A percentile compares a stretch with the other conserved stretches of the same genome.
phyloP scores from a whole-genome alignment of 2,113 vertebrate genomes.

The Jacana jacana region DNA sequence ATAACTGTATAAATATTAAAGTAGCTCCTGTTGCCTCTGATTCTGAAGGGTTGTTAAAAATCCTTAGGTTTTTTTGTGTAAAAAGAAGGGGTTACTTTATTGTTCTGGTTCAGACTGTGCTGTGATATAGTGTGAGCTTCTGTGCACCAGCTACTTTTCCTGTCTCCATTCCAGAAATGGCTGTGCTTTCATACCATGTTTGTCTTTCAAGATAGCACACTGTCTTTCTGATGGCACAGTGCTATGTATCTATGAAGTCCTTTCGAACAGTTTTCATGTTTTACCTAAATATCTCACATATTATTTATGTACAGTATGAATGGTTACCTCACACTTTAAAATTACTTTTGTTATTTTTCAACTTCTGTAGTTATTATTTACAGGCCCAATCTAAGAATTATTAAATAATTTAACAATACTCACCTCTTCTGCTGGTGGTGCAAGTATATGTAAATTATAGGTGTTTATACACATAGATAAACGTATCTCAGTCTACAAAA shows the following conservation, averaged over 20 bases:
- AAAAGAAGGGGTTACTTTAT: not conserved
- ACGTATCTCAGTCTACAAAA: not conserved
- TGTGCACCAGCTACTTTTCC: not conserved
- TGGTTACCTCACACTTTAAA: not conserved
- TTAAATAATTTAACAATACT: not conserved
- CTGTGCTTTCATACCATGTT: not conserved
- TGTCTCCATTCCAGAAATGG: not conserved
- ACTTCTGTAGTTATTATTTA: not conserved
- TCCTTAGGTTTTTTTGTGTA: not conserved
- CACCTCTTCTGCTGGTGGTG: not conserved
- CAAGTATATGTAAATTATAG: not conserved
- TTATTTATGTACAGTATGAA: not conserved
- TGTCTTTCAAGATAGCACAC: not conserved
- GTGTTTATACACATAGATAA: not conserved
- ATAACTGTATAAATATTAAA: not conserved
- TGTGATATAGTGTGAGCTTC: not conserved
- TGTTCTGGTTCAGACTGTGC: not conserved
- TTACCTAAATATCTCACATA: not conserved
- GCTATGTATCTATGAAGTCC: not conserved
- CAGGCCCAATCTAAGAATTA: not conserved
- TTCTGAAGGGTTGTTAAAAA: not conserved
- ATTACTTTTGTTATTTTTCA: not conserved
- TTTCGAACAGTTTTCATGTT: not conserved
- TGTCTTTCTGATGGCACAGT: not conserved
- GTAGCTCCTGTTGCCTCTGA: not conserved